phyloP scores from a whole-genome alignment of 37 sponge, comb jelly and placozoan species.

The Geodia barretti region DNA sequence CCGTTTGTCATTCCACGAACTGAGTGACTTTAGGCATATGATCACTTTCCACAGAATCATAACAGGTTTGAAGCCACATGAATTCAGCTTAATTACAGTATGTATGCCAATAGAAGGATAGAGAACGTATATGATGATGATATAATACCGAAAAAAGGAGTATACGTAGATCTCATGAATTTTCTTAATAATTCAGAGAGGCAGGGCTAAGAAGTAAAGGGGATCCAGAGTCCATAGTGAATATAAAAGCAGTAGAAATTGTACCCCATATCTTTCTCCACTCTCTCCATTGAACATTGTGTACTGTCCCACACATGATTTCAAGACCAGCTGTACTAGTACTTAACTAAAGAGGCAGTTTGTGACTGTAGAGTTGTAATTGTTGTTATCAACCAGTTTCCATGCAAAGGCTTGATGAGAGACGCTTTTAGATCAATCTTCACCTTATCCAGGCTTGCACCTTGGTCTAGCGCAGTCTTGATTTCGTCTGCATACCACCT shows the following conservation, averaged over 20 bases:
- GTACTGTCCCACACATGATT: no score
- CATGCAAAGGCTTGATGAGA: slow-evolving; percentile 12
- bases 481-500: slow-evolving; percentile 63
- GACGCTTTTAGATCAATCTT: slow-evolving; percentile 2
- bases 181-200: neutral
- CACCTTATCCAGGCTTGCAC: slow-evolving; percentile 1
- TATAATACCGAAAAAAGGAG: no score
- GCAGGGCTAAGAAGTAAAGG: neutral
- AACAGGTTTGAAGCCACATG: neutral
- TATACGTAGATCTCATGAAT: neutral
- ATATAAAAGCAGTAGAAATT: neutral
- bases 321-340: no score
- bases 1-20: neutral
- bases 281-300: no score
- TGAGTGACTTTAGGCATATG: neutral
- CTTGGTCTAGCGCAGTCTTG: slow-evolving; percentile 5
- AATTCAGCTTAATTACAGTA: neutral
- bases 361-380: no score
- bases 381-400: no score
- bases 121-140: no score
- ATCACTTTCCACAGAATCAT: neutral
- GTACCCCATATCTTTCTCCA: no score
- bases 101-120: no score
- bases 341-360: no score
- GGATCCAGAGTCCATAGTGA: neutral